Base-by-base conservation (phyloP, 2,888 invertebrate species). In the Zele albiditarsus region DNA sequence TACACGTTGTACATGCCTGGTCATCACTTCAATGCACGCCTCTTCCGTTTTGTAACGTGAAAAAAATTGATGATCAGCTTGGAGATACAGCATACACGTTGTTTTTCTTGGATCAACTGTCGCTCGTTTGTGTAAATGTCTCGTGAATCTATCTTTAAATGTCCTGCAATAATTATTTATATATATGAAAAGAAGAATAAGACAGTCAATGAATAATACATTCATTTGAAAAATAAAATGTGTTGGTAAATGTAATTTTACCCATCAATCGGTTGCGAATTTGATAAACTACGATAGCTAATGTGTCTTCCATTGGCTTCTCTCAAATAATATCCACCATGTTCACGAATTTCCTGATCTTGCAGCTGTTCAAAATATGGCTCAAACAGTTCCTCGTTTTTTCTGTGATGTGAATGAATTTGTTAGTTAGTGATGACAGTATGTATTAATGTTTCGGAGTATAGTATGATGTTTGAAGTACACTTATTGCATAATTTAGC, bases 1-100 rank as follows among this genome's bases (percentile, higher is more conserved):
- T 80, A 97, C 97, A 87, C 97, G 93, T 89, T 98, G 97, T 42
- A 98, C 97, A 89, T 98, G 97, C 71, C 97, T 91, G 8, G 97
- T 97, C 93, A 98, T 97, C 76, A 97, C 96, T 90, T 98, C 97
- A 81, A 98, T 97, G 88, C 97, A 97, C 1, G 97, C 96, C 88
- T 98, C 97, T 85, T 97, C 97, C 3, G 96, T 95, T 73, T 96
- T 97, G 90, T 98, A 97, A 90, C 97, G 94, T 87, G 97, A 95
- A 90, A 95, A 99, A 90, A 99, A 97, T 90, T 97, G 95, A 90
- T 98, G 98, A 90, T 97, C 97, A 3, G 99, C 98, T 90, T 98
- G 98, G 84, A 99, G 91, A 89, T 97, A 98, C 74, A 98, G 92
- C 92, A 97, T 95, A 87, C 98, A 98, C 0, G 98, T 97, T 53